Base-by-base conservation (phyloP, 2,888 invertebrate species). In the Tortrix viridana region DNA sequence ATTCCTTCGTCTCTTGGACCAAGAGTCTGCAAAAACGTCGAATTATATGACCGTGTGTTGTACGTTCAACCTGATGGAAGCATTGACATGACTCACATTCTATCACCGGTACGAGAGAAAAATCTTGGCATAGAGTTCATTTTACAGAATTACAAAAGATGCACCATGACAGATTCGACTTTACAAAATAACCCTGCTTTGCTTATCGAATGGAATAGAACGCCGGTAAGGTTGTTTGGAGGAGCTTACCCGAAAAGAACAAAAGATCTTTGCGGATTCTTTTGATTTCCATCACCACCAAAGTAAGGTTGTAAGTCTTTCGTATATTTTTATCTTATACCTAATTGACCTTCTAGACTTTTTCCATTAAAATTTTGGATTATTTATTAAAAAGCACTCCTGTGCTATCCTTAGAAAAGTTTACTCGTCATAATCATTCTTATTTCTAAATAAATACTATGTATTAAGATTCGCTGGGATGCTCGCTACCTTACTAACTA, bases 161-260 rank as follows among this genome's bases (percentile, higher is more conserved):
- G 91, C 70, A 85, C 89, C 0, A 70, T 86, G 41, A 74, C 81
- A 44, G 86, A 85, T 53, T 84, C 86, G 1, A 48, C 67, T 0
- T 73, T 86, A 49, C 75, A 80, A 66, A 73, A 74, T n/a, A 80
- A 79, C 66, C 65, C 72, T 18, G 74, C 84, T 66, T 68, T 88
- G 16, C 85, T 94, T 37, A 93, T 95, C 59, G 93, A 94, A 72
- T 95, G 95, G 95, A 93, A 92, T 44, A 93, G 91, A 70, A 95
- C 95, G 2, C 94, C 95, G 0, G 94, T 95, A 0, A 87, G 93
- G 68, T 88, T 95, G 1, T 95, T 95, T 73, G 95, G 95, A 18
- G 95, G 95, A 5, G 95, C 95, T 3, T 88, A 90, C 71, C 82
- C 95, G 19, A 93, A 93, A 74, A 93, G 88, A 68, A 94, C 94